Evolutionary conservation across 2,888 invertebrate genomes (phyloP).

Genomic region (Smittia sp.): DNA sequence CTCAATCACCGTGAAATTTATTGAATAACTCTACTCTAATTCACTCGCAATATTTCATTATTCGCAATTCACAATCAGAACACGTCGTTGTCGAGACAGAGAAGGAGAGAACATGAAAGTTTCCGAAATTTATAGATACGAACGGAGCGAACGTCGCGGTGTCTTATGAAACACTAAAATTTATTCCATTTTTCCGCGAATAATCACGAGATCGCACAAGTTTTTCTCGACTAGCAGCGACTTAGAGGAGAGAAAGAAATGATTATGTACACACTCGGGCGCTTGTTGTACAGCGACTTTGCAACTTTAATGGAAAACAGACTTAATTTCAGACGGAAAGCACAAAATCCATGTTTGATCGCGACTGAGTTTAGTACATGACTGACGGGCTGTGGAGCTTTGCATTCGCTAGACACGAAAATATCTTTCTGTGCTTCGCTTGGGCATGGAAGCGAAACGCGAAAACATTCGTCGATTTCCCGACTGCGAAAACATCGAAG

Average conservation of each 20-base stretch:
- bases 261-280: conserved; percentile 18
- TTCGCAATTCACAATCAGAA: neutral
- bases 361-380: conserved; percentile 39
- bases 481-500: neutral
- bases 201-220: neutral
- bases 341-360: conserved; percentile 37
- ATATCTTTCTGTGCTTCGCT: neutral
- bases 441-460: neutral
- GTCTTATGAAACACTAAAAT: conserved; percentile 19
- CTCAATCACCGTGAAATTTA: conserved; percentile 12
- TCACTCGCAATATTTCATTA: conserved; percentile 1
- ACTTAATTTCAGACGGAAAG: conserved; percentile 16
- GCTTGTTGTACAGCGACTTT: neutral
- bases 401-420: conserved; percentile 26
- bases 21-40: conserved; percentile 16
- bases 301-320: conserved; percentile 16
- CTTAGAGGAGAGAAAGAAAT: conserved; percentile 3
- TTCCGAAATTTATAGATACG: neutral
- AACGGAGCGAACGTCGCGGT: neutral
- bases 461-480: neutral
- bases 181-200: neutral
- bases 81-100: neutral
- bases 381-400: conserved; percentile 37
- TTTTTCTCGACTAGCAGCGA: neutral
- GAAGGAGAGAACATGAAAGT: neutral